phyloP scores from a whole-genome alignment of 2,113 vertebrate species.

The Sinocyclocheilus anophthalmus region DNA sequence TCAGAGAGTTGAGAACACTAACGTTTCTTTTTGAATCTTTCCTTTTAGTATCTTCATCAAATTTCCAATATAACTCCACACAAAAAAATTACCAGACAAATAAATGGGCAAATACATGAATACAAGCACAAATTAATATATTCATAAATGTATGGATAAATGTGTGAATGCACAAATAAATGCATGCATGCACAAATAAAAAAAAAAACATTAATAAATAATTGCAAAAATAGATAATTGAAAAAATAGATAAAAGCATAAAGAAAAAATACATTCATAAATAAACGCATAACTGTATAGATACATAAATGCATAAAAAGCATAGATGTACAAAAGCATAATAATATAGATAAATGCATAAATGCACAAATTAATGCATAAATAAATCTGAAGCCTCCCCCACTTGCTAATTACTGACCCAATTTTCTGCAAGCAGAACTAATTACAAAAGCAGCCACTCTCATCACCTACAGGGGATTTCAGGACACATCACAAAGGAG shows the following conservation, averaged over 20 bases:
- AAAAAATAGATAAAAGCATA: neutral
- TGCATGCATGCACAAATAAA: neutral
- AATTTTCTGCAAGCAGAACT: constrained; percentile 80
- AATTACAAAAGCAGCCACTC: constrained; percentile 77
- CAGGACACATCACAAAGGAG: constrained; percentile 10
- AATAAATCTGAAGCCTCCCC: constrained; percentile 58
- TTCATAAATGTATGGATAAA: neutral
- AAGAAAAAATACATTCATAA: neutral
- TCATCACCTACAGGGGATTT: constrained; percentile 75
- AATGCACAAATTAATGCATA: neutral
- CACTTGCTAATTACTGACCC: constrained; percentile 79
- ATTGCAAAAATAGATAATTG: neutral
- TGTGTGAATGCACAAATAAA: neutral
- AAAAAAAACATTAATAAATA: no score
- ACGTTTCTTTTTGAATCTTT: neutral
- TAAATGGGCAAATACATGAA: neutral
- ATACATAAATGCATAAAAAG: neutral
- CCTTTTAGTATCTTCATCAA: neutral
- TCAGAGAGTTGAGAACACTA: neutral
- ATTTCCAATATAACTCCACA: neutral
- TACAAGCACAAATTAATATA: constrained; percentile 53
- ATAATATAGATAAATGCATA: neutral
- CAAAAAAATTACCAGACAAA: constrained; percentile 59
- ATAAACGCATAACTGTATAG: neutral
- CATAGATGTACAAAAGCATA: neutral